phyloP scores from a whole-genome alignment of 2,888 invertebrate genomes.

The Cistogaster globosa region DNA sequence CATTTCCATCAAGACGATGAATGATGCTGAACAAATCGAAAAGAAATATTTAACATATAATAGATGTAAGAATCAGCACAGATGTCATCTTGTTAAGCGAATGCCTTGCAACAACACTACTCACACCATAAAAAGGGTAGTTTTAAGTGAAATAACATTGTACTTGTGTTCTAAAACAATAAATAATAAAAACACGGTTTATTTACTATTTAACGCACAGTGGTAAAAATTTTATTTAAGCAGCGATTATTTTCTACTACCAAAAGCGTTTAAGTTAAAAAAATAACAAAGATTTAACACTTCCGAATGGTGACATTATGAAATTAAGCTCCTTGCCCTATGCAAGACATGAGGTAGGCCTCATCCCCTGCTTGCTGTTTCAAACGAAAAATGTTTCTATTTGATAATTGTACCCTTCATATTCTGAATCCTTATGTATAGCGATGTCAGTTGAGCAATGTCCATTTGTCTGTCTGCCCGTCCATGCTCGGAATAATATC shows the following conservation, averaged over 20 bases:
- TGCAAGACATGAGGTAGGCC: too few species aligned
- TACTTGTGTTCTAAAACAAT: conserved; percentile 73
- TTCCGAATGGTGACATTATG: too few species aligned
- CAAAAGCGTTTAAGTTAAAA: too few species aligned
- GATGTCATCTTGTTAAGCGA: conserved; percentile 74
- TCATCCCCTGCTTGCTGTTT: too few species aligned
- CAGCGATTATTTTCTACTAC: not conserved
- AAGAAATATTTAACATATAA: conserved; percentile 30
- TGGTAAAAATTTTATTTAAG: conserved; percentile 42
- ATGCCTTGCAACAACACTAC: conserved; percentile 57
- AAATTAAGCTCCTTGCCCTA: too few species aligned
- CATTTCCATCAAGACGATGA: conserved; percentile 79
- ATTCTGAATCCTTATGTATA: too few species aligned
- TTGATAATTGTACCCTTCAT: too few species aligned
- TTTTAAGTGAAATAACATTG: conserved; percentile 78
- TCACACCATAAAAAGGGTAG: conserved; percentile 81
- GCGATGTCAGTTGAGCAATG: too few species aligned
- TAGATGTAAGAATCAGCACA: conserved; percentile 75
- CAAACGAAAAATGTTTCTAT: too few species aligned
- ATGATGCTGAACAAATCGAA: conserved; percentile 26
- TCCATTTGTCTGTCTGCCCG: too few species aligned
- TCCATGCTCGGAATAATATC: too few species aligned
- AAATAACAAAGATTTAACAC: too few species aligned
- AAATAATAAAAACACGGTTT: conserved; percentile 73
- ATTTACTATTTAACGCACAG: conserved; percentile 73